A percentile compares a stretch with the other conserved stretches of the same genome.
Evolutionary conservation across 2,797 vertebrate genomes (phyloP).

Genomic region (Huso huso): DNA sequence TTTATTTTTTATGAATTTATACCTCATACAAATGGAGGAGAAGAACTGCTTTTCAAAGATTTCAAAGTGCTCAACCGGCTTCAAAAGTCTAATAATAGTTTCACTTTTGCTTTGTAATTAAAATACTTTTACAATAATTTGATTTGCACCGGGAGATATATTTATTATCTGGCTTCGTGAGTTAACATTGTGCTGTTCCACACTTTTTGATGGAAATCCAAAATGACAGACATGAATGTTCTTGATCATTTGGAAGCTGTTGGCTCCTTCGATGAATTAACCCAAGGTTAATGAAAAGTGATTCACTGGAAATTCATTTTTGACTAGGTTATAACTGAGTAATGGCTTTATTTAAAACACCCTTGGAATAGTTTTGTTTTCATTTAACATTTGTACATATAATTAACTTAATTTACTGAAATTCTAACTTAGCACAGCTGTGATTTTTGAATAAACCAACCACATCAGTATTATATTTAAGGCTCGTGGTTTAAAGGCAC

Average conservation of each 20-base stretch:
- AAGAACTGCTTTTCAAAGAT: neutral
- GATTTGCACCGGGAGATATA: neutral
- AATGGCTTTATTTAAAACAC: neutral
- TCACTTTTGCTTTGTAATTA: neutral
- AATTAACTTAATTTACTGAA: neutral
- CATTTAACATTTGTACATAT: neutral
- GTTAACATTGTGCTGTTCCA: slow-evolving; percentile 21
- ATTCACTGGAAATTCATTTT: neutral
- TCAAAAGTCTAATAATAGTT: neutral
- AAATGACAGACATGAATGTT: slow-evolving; percentile 11
- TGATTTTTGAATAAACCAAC: neutral
- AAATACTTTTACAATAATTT: neutral
- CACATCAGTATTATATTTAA: neutral
- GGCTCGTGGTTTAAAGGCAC: neutral
- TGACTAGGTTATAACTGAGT: neutral
- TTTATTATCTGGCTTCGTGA: slow-evolving; percentile 4
- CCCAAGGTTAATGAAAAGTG: slow-evolving; percentile 13
- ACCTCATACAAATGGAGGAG: too few relatives aligned
- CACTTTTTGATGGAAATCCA: slow-evolving; percentile 8
- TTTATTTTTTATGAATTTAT: too few relatives aligned
- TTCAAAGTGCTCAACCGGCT: neutral
- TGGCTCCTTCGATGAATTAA: slow-evolving; percentile 18
- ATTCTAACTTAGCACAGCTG: neutral
- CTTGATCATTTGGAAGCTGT: slow-evolving; percentile 18
- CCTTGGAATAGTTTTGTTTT: neutral